Base-by-base conservation (phyloP, 2,797 vertebrate genomes). In the Phoeniculus purpureus region DNA sequence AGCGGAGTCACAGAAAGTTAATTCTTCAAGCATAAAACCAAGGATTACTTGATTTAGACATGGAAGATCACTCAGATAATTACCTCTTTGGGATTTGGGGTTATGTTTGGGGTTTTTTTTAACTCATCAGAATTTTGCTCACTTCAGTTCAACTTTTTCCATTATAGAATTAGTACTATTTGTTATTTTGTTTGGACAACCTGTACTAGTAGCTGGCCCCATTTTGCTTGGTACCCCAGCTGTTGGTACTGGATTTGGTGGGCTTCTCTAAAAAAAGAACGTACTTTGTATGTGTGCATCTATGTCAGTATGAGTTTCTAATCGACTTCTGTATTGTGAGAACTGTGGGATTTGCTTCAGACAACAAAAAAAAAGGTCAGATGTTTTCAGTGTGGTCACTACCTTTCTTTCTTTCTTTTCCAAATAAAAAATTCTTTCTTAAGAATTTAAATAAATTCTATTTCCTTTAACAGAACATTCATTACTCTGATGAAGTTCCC, bases 211-310 rank as follows among this genome's bases (percentile, higher is more conserved):
- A 48, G 26, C 14, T 73, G 59, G 25, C 21, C 10, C 9, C 20
- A 20, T 73, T 74, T 68, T 74, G 18, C 21, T 79, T 66, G 37
- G 37, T 37, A 37, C 37, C 37, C 54, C 71, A 45, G 32, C 48
- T 75, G 12, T 82, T 60, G 25, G 18, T 75, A 6, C 26, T 52
- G 34, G 43, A 51, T 40, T 83, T 66, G 70, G 21, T 61, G 31
- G 29, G 14, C 14, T 48, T 7, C 27, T 71, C 7, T 47, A 47
- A 51, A 2, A 32, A n/a, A 51, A 26, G 23, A 50, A 43, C 6
- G 16, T 67, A 8, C 22, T 74, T 21, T 0, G 0, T 52, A 31
- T 2, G 3, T 16, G 32, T 0, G 2, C 37, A 79, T 9, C 65
- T 56, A 19, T 34, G 25, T 59, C 55, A 56, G 50, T 71, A 37